These are phyloP conservation scores for Cassiopea andromeda DNA, from an alignment of 30 jellyfish, hydroid and myxozoan genomes.

Conservation along the genomic window DNA sequence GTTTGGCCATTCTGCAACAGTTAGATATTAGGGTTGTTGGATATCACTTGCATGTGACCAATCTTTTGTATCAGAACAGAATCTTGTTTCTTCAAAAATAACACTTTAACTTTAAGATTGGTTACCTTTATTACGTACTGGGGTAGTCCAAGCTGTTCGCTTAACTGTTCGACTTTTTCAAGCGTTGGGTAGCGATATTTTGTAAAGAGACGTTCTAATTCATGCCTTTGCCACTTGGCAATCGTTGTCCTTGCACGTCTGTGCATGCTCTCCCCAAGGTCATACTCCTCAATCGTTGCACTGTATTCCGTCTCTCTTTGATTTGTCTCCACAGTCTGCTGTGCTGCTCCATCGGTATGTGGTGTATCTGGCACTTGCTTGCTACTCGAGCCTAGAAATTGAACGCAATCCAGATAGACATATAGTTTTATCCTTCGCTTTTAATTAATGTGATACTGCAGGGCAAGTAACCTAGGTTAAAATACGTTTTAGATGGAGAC, in stretches of 20 bases:
- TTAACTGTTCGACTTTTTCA: slow-evolving; percentile 65
- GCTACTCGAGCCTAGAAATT: background rate
- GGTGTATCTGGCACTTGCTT: background rate
- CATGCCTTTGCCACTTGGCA: slow-evolving; percentile 68
- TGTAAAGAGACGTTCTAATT: slow-evolving; percentile 53
- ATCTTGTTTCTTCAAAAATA: too few species aligned
- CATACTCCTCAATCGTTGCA: background rate
- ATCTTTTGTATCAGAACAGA: too few species aligned
- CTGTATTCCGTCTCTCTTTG: background rate
- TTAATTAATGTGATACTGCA: too few species aligned
- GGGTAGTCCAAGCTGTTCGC: slow-evolving; percentile 76
- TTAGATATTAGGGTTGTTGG: too few species aligned
- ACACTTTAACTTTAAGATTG: background rate
- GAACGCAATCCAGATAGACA: background rate
- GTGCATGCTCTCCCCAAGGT: slow-evolving; percentile 28
- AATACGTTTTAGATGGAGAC: too few species aligned
- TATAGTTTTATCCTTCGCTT: background rate
- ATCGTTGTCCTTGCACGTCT: slow-evolving; percentile 76
- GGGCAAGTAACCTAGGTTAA: too few species aligned
- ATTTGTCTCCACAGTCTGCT: background rate
- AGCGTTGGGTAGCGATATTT: slow-evolving; percentile 66
- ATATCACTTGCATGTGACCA: too few species aligned
- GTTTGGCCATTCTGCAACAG: too few species aligned
- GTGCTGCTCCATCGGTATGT: background rate
- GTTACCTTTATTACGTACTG: slow-evolving; percentile 73